Conservation (phyloP, 2,797 vertebrate species). For the Gadopsis marmoratus region DNA sequence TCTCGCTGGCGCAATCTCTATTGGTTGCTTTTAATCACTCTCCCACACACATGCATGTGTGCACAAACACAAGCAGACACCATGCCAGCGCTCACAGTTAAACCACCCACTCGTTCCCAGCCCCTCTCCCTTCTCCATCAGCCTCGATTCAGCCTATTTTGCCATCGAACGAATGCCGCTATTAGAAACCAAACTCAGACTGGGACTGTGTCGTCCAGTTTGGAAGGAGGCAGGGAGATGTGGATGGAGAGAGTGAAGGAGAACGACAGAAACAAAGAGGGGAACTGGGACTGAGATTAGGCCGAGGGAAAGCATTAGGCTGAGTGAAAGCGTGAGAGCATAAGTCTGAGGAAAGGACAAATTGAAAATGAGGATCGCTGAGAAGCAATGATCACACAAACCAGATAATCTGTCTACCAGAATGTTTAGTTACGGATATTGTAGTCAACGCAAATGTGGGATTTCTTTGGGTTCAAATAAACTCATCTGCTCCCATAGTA, state of each 20-base stretch:
- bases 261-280: conserved; percentile 17
- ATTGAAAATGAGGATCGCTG: conserved; percentile 46
- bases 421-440: conserved; percentile 15
- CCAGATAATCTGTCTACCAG: conserved; percentile 30
- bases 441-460: background rate
- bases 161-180: conserved; percentile 41
- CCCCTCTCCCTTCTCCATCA: conserved; percentile 19
- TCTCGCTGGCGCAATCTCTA: conserved; percentile 10
- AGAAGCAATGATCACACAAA: conserved; percentile 38
- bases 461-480: conserved; percentile 47
- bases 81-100: conserved; percentile 17
- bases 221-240: conserved; percentile 2
- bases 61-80: conserved; percentile 16
- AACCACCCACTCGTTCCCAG: conserved; percentile 48
- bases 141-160: conserved; percentile 38
- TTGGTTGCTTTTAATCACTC: conserved; percentile 60
- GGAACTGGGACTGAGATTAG: conserved; percentile 31
- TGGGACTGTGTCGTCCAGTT: conserved; percentile 11
- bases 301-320: conserved; percentile 19
- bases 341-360: conserved; percentile 27
- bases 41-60: conserved; percentile 23
- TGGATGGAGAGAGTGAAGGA: background rate
- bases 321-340: background rate
- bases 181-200: conserved; percentile 36
- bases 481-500: conserved; percentile 52